phyloP scores from a whole-genome alignment of 2,888 invertebrate species.

The Harmothoe impar region DNA sequence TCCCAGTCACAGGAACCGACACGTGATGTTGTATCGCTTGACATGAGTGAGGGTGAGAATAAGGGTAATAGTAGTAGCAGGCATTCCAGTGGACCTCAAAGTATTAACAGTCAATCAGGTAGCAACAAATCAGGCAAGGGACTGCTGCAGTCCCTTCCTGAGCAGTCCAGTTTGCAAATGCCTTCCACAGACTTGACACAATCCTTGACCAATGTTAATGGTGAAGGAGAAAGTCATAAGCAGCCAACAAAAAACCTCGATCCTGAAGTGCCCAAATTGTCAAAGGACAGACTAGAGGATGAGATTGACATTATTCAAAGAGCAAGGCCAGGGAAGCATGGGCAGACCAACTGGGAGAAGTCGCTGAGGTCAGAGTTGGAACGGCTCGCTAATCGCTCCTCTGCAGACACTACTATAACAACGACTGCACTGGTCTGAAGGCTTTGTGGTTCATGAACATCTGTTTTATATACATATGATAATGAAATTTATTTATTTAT shows the following conservation, averaged over 20 bases:
- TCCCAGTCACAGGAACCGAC: conserved; percentile 1
- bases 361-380: conserved; percentile 21
- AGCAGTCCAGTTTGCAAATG: conserved; percentile 41
- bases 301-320: conserved; percentile 48
- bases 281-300: neutral
- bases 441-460: neutral
- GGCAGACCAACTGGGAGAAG: neutral
- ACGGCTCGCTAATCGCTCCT: conserved; percentile 30
- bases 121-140: neutral
- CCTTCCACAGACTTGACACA: conserved; percentile 25
- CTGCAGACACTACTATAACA: conserved; percentile 43
- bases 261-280: conserved; percentile 35
- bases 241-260: neutral
- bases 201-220: neutral
- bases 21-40: neutral
- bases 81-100: neutral
- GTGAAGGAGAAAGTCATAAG: neutral
- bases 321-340: neutral
- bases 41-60: neutral
- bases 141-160: neutral
- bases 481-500: conserved; percentile 31
- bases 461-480: neutral
- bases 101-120: neutral
- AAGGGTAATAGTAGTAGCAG: neutral
- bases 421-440: conserved; percentile 45